A percentile compares a stretch with the other conserved stretches of the same genome.
Conservation (phyloP, 2,888 invertebrate species). For the Drosophila macrospina region DNA sequence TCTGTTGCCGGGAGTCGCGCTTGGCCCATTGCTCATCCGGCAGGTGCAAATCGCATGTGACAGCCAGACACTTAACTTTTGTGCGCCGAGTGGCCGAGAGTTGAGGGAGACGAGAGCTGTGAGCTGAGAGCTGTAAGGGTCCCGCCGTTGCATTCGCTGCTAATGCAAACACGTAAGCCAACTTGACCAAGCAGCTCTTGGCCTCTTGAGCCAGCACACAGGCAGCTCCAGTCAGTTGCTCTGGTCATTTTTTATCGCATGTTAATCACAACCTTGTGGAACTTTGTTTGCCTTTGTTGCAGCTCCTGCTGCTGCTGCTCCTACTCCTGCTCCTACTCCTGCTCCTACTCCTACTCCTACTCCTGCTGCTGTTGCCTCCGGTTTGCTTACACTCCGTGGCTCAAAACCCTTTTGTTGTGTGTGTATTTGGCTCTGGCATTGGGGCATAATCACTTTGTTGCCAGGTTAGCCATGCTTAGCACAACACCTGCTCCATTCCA, state of each 20-base stretch:
- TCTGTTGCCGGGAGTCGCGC: conserved; percentile 45
- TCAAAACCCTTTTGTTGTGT: conserved; percentile 65
- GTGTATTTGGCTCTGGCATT: conserved; percentile 49
- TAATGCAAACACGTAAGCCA: conserved; percentile 73
- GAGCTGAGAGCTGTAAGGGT: conserved; percentile 34
- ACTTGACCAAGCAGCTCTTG: conserved; percentile 64
- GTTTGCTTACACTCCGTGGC: conserved; percentile 31
- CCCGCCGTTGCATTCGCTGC: conserved; percentile 44
- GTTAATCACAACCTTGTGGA: conserved; percentile 81
- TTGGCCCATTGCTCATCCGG: conserved; percentile 79
- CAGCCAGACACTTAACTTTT: conserved; percentile 82
- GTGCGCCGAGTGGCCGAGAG: conserved; percentile 60
- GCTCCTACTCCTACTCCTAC: too few relatives aligned
- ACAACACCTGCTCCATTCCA: conserved; percentile 42
- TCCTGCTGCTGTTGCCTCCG: conserved; percentile 30
- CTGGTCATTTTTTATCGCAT: conserved; percentile 81
- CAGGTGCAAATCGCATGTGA: conserved; percentile 83
- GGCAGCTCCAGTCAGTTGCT: conserved; percentile 40
- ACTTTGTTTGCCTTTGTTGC: conserved; percentile 69
- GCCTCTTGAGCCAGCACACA: conserved; percentile 36
- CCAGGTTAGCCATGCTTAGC: conserved; percentile 9
- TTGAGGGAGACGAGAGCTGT: conserved; percentile 5
- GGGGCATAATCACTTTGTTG: conserved; percentile 46
- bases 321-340: too few relatives aligned
- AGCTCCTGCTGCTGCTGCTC: conserved; percentile 23